A percentile compares a stretch with the other conserved stretches of the same genome.
Conservation (phyloP, 2,797 vertebrate species). For the Antennarius maculatus region DNA sequence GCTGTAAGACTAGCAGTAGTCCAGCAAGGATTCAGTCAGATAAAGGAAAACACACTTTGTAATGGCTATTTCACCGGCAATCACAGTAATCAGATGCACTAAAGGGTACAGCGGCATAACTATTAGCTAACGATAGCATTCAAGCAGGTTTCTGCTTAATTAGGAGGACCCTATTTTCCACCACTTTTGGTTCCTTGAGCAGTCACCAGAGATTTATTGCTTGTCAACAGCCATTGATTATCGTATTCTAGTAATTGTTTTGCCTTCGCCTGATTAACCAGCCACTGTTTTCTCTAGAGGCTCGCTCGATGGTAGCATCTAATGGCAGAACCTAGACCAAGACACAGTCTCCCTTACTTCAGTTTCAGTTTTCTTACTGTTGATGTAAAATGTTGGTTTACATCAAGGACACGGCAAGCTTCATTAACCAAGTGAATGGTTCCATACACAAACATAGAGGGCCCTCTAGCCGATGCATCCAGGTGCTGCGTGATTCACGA, state of each 20-base stretch:
- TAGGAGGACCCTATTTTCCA: constrained; percentile 59
- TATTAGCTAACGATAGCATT: constrained; percentile 71
- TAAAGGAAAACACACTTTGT: constrained; percentile 16
- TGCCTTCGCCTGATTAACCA: constrained; percentile 80
- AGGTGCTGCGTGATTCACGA: constrained; percentile 43
- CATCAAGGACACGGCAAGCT: constrained; percentile 6
- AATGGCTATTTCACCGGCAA: constrained; percentile 38
- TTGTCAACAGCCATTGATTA: constrained; percentile 58
- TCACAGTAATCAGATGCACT: constrained; percentile 70
- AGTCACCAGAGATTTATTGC: constrained; percentile 62
- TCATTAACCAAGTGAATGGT: constrained; percentile 30
- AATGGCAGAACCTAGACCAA: constrained; percentile 34
- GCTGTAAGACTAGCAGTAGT: constrained; percentile 12
- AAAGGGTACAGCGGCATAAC: constrained; percentile 63
- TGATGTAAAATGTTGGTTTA: constrained; percentile 18
- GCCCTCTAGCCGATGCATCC: constrained; percentile 23
- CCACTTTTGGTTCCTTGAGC: constrained; percentile 38
- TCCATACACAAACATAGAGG: constrained; percentile 20
- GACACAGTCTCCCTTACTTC: constrained; percentile 20
- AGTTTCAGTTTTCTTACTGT: constrained; percentile 19
- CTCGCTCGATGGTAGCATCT: constrained; percentile 55
- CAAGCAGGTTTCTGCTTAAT: constrained; percentile 62
- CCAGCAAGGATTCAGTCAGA: constrained; percentile 14
- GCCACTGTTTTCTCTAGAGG: constrained; percentile 72
- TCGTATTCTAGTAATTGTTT: constrained; percentile 84